Evolutionary conservation across 35 echinoderm and acorn worm species (phyloP), one percentile per base, ranked within the genome.

Genomic region (Ptychodera flava): DNA sequence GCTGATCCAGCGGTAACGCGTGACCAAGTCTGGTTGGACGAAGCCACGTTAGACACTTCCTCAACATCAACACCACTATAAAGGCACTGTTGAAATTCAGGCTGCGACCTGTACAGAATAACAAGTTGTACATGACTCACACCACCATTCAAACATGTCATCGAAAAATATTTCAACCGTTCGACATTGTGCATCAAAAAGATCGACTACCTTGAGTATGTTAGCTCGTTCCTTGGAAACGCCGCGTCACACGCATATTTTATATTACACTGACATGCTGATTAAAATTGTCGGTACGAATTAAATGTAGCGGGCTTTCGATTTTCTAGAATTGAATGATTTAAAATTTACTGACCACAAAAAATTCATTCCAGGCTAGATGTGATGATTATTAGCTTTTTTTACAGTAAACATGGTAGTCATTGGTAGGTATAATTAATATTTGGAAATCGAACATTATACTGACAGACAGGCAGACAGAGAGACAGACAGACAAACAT

Each of bases 81-180:
- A 99, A 92, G 10, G 81, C 88, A 79, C 90, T 90, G 80, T 99
- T 92, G 83, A 99, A 99, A 45, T 94, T 94, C 33, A 99, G 81
- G 53, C 93, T 89, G 2, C 90, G 87, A 32, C 96, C 96, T 99
- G 75, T 27, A 78, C 22, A 28, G 16, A 27, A 33, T 14, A 31
- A 86, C 33, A 0, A 36, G 29, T 77, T 15, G 1, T n/a, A 64
- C 15, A 31, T 35, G 37, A 29, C 53, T 53, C 36, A 88, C 2
- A 28, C 16, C 45, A 45, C 78, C 27, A 30, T 85, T 27, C 38
- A 90, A 32, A 34, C 16, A 16, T 0, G 31, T 82, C 0, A 29
- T 84, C 35, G 33, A 81, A 30, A 29, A 32, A 30, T 32, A 30
- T 83, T 31, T 29, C 30, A 45, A 12, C 33, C 14, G 22, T 33